These are phyloP conservation scores for Scomber japonicus DNA, from an alignment of 2,113 vertebrate species.

Conservation along the genomic window DNA sequence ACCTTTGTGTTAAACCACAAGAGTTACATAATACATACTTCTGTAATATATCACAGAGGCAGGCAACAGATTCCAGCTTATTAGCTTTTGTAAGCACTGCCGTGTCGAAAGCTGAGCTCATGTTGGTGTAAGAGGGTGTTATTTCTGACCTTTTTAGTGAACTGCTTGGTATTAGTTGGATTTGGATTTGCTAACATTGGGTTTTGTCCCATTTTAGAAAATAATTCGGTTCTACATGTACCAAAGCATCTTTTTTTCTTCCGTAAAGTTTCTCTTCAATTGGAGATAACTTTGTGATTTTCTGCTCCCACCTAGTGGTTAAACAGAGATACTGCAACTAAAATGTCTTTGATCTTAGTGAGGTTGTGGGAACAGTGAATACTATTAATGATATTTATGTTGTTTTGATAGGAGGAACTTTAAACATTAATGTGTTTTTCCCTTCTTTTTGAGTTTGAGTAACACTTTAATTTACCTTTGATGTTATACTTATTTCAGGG, in stretches of 20 bases:
- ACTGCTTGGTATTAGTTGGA: not conserved
- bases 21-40: not conserved
- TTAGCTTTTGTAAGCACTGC: not conserved
- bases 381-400: not conserved
- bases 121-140: not conserved
- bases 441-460: no score
- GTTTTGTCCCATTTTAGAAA: not conserved
- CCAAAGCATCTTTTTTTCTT: not conserved
- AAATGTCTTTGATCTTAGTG: not conserved
- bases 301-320: constrained; percentile 56
- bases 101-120: not conserved
- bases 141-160: not conserved
- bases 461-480: no score
- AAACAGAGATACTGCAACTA: not conserved
- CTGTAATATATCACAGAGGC: not conserved
- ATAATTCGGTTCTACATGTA: not conserved
- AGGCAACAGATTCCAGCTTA: not conserved
- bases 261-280: not conserved
- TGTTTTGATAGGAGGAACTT: not conserved
- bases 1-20: constrained; percentile 3
- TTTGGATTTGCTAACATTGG: not conserved
- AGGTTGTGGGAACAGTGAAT: not conserved
- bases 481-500: no score
- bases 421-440: no score
- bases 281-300: not conserved